Evolutionary conservation across 2,888 invertebrate genomes (phyloP).

Genomic region (Pogonocherus hispidulus): DNA sequence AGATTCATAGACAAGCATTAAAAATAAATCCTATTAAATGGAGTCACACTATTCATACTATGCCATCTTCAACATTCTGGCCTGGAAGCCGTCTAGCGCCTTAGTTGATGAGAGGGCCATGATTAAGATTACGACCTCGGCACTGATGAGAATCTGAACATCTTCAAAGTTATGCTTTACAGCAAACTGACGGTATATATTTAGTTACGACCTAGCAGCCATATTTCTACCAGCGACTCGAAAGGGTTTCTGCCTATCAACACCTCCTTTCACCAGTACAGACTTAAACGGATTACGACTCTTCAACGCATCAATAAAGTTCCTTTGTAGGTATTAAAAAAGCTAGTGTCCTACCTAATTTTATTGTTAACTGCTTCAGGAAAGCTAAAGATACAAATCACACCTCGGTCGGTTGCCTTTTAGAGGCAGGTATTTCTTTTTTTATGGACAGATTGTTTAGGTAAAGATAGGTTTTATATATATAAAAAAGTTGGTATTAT

Average conservation of each 20-base stretch:
- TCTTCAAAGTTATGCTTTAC: constrained; percentile 30
- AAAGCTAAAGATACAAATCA: neutral
- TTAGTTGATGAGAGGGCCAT: constrained; percentile 44
- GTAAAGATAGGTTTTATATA: no score
- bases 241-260: constrained; percentile 16
- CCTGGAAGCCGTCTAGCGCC: neutral
- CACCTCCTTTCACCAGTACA: constrained; percentile 4
- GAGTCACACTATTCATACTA: no score
- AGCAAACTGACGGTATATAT: constrained; percentile 20
- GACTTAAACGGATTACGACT: constrained; percentile 17
- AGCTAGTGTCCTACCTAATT: neutral
- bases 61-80: neutral
- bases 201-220: neutral
- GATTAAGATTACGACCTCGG: constrained; percentile 50
- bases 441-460: neutral
- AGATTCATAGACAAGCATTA: no score
- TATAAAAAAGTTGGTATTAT: no score
- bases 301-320: neutral
- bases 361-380: neutral
- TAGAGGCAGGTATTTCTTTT: neutral
- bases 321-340: neutral
- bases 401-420: neutral
- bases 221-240: constrained; percentile 20
- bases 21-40: no score
- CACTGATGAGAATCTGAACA: constrained; percentile 37